Evolutionary conservation across 1,140 invertebrate species (phyloP).

Genomic region (Bemisia tabaci): DNA sequence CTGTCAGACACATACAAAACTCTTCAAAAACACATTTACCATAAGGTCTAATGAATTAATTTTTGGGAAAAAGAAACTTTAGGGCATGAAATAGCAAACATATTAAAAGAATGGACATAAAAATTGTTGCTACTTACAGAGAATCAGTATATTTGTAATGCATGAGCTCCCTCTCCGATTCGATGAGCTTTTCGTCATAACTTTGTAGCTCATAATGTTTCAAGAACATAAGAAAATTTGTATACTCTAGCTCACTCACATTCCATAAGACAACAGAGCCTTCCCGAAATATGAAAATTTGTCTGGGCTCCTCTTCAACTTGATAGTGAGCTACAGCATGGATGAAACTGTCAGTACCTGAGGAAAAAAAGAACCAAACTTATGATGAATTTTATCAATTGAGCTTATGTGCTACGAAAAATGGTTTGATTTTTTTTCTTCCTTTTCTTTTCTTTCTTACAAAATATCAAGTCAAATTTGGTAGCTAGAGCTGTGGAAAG

Average conservation of each 20-base stretch:
- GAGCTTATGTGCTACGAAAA: not conserved
- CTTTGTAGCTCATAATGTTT: conserved; percentile 46
- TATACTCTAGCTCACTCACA: conserved; percentile 64
- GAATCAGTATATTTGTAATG: conserved; percentile 50
- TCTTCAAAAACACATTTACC: too few species aligned
- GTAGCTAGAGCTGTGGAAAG: conserved; percentile 4
- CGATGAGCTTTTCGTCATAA: conserved; percentile 50
- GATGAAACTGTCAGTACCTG: conserved; percentile 48
- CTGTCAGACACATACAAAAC: too few species aligned
- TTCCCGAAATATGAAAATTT: conserved; percentile 77
- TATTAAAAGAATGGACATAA: not conserved
- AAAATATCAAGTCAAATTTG: conserved; percentile 5
- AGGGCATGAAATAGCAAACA: too few species aligned
- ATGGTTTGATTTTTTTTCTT: not conserved
- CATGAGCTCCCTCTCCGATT: conserved; percentile 71
- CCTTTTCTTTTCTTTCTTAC: not conserved
- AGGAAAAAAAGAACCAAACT: conserved; percentile 17
- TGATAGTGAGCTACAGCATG: conserved; percentile 61
- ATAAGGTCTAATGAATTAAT: too few species aligned
- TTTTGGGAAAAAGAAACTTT: too few species aligned
- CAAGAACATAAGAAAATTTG: conserved; percentile 60
- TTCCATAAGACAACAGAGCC: conserved; percentile 90
- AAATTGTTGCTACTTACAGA: conserved; percentile 31
- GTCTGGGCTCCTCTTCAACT: conserved; percentile 49
- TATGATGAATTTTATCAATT: not conserved